Evolutionary conservation across 2,888 invertebrate species (phyloP).

Genomic region (Sturmia bella): DNA sequence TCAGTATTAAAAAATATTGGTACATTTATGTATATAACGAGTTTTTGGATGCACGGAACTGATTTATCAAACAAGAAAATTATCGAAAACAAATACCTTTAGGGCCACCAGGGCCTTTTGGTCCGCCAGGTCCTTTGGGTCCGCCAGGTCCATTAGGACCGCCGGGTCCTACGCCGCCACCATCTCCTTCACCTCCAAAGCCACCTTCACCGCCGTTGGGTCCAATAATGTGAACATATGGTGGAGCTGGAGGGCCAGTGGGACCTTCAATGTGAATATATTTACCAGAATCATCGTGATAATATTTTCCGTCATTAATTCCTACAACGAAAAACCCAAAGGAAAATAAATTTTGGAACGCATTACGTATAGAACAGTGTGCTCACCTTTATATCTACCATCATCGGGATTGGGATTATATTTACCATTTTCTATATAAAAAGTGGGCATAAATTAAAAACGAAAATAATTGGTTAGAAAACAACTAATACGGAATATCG

Average conservation of each 20-base stretch:
- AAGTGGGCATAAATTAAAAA: conserved; percentile 69
- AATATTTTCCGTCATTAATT: conserved; percentile 77
- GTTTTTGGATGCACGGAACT: too few species aligned
- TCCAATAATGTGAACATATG: conserved; percentile 78
- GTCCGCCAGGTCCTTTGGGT: conserved; percentile 75
- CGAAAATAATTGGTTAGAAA: conserved; percentile 43
- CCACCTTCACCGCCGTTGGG: conserved; percentile 79
- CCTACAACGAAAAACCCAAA: conserved; percentile 64
- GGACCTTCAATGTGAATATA: conserved; percentile 81
- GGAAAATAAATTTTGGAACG: background rate
- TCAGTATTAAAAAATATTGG: too few species aligned
- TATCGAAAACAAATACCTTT: too few species aligned
- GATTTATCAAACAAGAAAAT: too few species aligned
- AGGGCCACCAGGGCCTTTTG: conserved; percentile 75
- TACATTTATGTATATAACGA: too few species aligned
- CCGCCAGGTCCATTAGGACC: conserved; percentile 79
- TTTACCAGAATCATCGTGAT: conserved; percentile 80
- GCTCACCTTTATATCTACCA: conserved; percentile 76
- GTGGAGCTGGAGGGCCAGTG: conserved; percentile 80
- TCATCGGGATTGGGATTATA: conserved; percentile 71
- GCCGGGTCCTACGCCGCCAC: conserved; percentile 78
- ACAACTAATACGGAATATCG: background rate
- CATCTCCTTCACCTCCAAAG: conserved; percentile 75
- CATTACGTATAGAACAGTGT: too few species aligned
- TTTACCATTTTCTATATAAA: conserved; percentile 76